Evolutionary conservation across 2,888 invertebrate genomes (phyloP).

Genomic region (Meliscaeva auricollis): DNA sequence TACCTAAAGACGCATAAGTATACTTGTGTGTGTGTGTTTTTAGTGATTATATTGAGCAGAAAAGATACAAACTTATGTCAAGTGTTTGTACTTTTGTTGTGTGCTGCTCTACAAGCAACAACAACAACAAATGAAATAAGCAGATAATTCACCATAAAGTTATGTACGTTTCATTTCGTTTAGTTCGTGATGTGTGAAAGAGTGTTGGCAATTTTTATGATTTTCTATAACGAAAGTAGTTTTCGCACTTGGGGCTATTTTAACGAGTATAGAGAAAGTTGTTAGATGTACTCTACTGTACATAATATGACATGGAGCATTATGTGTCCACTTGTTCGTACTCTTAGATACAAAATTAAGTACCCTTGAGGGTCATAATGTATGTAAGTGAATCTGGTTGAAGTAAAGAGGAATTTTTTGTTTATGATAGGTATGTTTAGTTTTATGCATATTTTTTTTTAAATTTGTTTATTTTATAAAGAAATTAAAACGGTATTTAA

Average conservation of each 20-base stretch:
- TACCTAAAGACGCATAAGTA: too few species aligned
- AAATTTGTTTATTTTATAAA: too few species aligned
- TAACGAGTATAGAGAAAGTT: conserved; percentile 63
- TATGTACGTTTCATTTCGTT: background rate
- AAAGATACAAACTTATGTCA: conserved; percentile 39
- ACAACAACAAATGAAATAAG: conserved; percentile 28
- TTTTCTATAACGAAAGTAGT: conserved; percentile 68
- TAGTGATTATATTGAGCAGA: conserved; percentile 29
- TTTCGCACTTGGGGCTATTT: conserved; percentile 68
- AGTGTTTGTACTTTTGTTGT: background rate
- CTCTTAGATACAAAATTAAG: background rate
- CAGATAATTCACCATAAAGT: conserved; percentile 51
- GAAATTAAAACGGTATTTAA: too few species aligned
- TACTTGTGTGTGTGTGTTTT: background rate
- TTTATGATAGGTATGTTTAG: too few species aligned
- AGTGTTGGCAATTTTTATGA: conserved; percentile 50
- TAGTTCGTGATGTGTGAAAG: conserved; percentile 21
- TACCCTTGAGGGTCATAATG: background rate
- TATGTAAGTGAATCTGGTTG: background rate
- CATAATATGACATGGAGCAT: background rate
- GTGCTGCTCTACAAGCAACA: too few species aligned
- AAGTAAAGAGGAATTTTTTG: background rate
- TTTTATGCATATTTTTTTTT: too few species aligned
- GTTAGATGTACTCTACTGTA: conserved; percentile 3
- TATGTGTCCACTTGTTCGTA: conserved; percentile 15